Percentiles rank a stretch among this genome's conserved stretches.
Conservation (phyloP, 2,113 vertebrate species). For the Dipodomys ordii region DNA sequence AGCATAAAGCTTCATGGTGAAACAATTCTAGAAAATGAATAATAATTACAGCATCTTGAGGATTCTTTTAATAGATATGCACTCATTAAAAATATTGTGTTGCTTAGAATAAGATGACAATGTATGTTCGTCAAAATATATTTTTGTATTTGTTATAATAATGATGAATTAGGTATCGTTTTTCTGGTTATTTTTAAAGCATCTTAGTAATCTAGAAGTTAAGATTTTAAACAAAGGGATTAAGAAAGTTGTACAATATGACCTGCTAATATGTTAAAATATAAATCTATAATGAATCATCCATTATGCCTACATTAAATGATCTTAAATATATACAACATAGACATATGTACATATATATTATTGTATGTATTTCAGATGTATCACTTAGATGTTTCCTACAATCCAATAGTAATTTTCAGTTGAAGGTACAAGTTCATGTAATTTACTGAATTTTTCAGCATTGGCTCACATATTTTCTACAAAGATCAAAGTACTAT, state of each 20-base stretch:
- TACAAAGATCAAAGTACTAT: slow-evolving; percentile 29
- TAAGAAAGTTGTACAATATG: slow-evolving; percentile 25
- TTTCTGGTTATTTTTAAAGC: slow-evolving; percentile 77
- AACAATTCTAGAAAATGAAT: slow-evolving; percentile 92
- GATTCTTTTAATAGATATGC: slow-evolving; percentile 89
- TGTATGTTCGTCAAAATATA: slow-evolving; percentile 83
- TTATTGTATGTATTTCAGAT: background rate
- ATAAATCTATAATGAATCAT: slow-evolving; percentile 16
- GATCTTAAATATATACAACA: no score
- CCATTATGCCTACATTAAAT: background rate
- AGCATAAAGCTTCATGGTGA: slow-evolving; percentile 89
- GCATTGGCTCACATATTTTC: slow-evolving; percentile 20
- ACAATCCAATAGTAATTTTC: slow-evolving; percentile 24
- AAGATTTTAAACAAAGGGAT: slow-evolving; percentile 35
- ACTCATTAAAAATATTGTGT: slow-evolving; percentile 90
- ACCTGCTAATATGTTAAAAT: slow-evolving; percentile 31
- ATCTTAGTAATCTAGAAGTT: slow-evolving; percentile 73
- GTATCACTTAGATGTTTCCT: background rate
- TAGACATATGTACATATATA: no score
- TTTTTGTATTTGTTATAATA: slow-evolving; percentile 84
- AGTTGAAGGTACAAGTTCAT: slow-evolving; percentile 31
- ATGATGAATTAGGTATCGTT: slow-evolving; percentile 80
- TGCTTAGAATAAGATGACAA: slow-evolving; percentile 86
- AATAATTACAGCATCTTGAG: slow-evolving; percentile 91
- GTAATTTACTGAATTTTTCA: slow-evolving; percentile 44